These are phyloP conservation scores for Leucoma salicis DNA, from an alignment of 2,888 invertebrate species.

Conservation along the genomic window DNA sequence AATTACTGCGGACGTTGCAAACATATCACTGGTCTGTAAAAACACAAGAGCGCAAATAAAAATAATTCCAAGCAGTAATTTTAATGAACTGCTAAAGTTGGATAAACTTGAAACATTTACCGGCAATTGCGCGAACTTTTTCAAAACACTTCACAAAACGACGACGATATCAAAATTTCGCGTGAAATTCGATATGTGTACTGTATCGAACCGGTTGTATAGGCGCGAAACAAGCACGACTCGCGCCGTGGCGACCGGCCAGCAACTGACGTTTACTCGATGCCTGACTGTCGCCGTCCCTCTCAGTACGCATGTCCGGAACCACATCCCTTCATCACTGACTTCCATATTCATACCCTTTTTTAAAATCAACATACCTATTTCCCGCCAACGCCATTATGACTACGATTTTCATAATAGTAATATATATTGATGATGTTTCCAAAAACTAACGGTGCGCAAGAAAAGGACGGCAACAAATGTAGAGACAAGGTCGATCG, in stretches of 20 bases:
- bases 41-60: slow-evolving; percentile 64
- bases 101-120: slow-evolving; percentile 59
- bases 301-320: slow-evolving; percentile 77
- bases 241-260: slow-evolving; percentile 62
- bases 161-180: slow-evolving; percentile 80
- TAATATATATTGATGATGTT: slow-evolving; percentile 9
- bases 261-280: slow-evolving; percentile 64
- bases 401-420: slow-evolving; percentile 23
- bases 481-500: slow-evolving; percentile 60
- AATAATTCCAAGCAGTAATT: slow-evolving; percentile 50
- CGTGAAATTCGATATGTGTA: slow-evolving; percentile 81
- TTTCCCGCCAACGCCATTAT: slow-evolving; percentile 28
- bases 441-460: slow-evolving; percentile 13
- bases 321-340: slow-evolving; percentile 61
- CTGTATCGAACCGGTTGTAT: slow-evolving; percentile 47
- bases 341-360: slow-evolving; percentile 48
- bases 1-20: slow-evolving; percentile 54
- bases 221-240: slow-evolving; percentile 41
- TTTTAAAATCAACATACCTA: slow-evolving; percentile 30
- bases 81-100: slow-evolving; percentile 47
- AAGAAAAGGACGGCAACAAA: slow-evolving; percentile 48
- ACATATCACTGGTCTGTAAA: slow-evolving; percentile 62
- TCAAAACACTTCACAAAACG: slow-evolving; percentile 68
- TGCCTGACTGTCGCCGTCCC: slow-evolving; percentile 61
- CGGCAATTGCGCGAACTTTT: slow-evolving; percentile 39